Base-by-base conservation (phyloP, 1,140 invertebrate species). In the Ceratoteleas bidentatus region DNA sequence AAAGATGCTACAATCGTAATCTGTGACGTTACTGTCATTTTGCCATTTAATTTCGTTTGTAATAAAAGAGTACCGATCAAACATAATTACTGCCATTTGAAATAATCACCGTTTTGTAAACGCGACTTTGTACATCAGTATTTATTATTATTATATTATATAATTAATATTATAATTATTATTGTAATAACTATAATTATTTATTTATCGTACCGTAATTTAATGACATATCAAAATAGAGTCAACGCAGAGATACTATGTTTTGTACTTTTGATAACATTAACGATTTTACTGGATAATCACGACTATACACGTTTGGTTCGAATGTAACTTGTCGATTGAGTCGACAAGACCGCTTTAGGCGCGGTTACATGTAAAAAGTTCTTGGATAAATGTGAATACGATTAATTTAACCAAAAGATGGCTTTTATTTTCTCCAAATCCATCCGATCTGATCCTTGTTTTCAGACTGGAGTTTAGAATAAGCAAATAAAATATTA, bases 111-210 rank as follows among this genome's bases (percentile, higher is more conserved):
- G 69, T 73, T 82, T 24, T 74, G 66, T 85, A 87, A 87, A 83
- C 77, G 81, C 82, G 83, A 88, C 83, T 87, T 88, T 91, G 90
- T 90, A 90, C 83, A 91, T 91, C 90, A 90, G 90, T 91, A 91
- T 91, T 91, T 91, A 91, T 89, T 85, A 79, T 80, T 61, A 69
- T 62, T 73, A 24, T 79, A 49, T 70, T 77, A 56, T 24, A 24
- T 24, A 2, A 24, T 2, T 24, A 24, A 2, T 24, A 24, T 24
- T 2, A 24, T 24, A 2, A 24, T 24, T 24, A 24, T 80, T 61
- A 69, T 62, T 73, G 34, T 79, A 49, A 78, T 77, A 56, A 66
- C 64, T 62, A 69, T 69, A 66, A 87, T 85, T 90, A 90, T 90
- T 91, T 91, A 91, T 90, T 91, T 88, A 86, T 84, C 73, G 84